Evolutionary conservation across 2,113 vertebrate genomes (phyloP), one percentile per base, ranked within the genome.

Genomic region (Mandrillus leucophaeus): DNA sequence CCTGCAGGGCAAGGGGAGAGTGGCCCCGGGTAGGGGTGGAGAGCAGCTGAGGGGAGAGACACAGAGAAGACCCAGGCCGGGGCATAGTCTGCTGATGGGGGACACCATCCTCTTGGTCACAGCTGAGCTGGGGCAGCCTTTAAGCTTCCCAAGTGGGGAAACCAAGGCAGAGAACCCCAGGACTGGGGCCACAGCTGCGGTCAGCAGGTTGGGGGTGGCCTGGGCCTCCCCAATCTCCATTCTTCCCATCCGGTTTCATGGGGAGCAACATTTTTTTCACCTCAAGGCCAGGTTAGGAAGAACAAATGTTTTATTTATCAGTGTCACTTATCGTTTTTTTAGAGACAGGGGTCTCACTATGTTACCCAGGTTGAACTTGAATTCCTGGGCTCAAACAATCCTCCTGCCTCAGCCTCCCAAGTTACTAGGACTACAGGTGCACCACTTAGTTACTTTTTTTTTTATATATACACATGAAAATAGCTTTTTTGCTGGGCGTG

Each of bases 121-220:
- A 8, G 23, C 73, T 3, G 40, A 50, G 50, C 43, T 2, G 1
- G 10, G 38, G 73, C 4, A 9, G 35, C 14, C 30, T 23, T 64
- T 61, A 40, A 14, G 13, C 64, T 45, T 20, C 73, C 10, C 50
- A 3, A 27, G 18, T 1, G 0, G 64, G 32, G 87, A 80, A 38
- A 68, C 14, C 0, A 22, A 68, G 64, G 75, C 76, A 52, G 20
- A 45, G 59, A 32, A 2, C 13, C 45, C 7, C 1, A 4, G 27
- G 38, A 13, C 1, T 10, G 57, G 48, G 48, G 25, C 84, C 2
- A 1, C 0, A 0, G 10, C 27, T 4, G 6, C 10, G 5, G 8
- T 3, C 40, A 4, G 50, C 4, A 1, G 83, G 20, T 32, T 32
- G 1, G 8, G 16, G 11, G 25, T 16, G 40, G 22, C 52, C 52